Base-by-base conservation (phyloP, 2,888 invertebrate genomes). In the Embidobia sp. region DNA sequence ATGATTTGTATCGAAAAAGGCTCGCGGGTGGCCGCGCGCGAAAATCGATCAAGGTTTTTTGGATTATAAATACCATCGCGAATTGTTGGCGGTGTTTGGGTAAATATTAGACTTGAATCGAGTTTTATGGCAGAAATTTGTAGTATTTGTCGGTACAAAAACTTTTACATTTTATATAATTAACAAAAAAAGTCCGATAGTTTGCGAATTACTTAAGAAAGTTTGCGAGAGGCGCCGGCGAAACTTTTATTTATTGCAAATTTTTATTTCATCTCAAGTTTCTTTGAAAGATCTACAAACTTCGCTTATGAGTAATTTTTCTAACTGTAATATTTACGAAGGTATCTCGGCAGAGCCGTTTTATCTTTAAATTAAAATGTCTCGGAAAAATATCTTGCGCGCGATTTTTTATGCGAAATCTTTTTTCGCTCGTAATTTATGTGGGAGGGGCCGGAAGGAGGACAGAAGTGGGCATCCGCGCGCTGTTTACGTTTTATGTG, bases 341-440 rank as follows among this genome's bases (percentile, higher is more conserved):
- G 64, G 46, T 49, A 66, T 64, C 73, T 33, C 37, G 51, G 73
- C 29, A 35, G 59, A 66, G 29, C 46, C 59, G 51, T 74, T 74
- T 74, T 74, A 74, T 74, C 73, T 66, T 66, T 42, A 74, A 66
- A 66, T 74, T 64, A 74, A 73, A 73, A 73, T 73, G 73, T 73
- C 64, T 44, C 64, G 64, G 49, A 7, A 44, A 66, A 51, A 66
- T 66, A 66, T 57, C 66, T 46, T 31, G 13, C 42, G 49, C 44
- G 55, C 63, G 53, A 64, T 73, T 73, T 72, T 73, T 73, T 73
- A 66, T 51, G 64, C 57, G 33, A 64, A 57, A 73, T 31, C 57
- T 72, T 73, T 63, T 57, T 5, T n/a, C n/a, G 35, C 51, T 57
- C 44, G 59, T 42, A 57, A 55, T 64, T 73, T 57, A 64, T 27